These are phyloP conservation scores for Drosophila subobscura DNA, from an alignment of 1,140 invertebrate genomes.

Conservation along the genomic window DNA sequence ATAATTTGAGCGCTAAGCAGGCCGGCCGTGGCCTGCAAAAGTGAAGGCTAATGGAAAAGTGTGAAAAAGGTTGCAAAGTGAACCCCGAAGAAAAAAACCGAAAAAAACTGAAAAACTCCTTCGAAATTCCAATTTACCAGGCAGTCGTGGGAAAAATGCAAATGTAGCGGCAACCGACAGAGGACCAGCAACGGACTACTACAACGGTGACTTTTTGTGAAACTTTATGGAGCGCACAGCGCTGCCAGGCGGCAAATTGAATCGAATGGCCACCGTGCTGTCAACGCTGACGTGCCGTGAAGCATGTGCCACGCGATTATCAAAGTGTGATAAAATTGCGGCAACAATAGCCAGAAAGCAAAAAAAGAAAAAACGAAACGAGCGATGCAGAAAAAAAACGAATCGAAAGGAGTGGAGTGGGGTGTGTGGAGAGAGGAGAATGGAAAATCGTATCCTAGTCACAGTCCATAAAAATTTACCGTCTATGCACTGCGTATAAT, in stretches of 20 bases:
- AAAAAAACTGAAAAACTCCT: constrained; percentile 10
- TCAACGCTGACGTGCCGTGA: constrained; percentile 63
- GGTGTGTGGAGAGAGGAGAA: constrained; percentile 8
- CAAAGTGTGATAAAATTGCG: constrained; percentile 74
- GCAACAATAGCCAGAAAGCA: constrained; percentile 51
- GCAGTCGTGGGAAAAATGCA: constrained; percentile 46
- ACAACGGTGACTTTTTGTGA: constrained; percentile 54
- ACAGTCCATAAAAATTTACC: constrained; percentile 70
- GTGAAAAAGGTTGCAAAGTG: constrained; percentile 59
- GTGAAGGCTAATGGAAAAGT: constrained; percentile 60
- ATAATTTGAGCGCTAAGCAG: constrained; percentile 69
- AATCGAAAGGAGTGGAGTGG: constrained; percentile 5
- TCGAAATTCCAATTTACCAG: constrained; percentile 36
- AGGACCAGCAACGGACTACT: background rate
- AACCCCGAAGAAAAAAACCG: constrained; percentile 13
- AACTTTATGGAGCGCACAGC: constrained; percentile 66
- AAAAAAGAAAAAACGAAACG: background rate
- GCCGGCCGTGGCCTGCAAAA: constrained; percentile 31
- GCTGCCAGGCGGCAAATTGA: constrained; percentile 56
- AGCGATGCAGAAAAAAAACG: constrained; percentile 1
- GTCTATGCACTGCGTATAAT: constrained; percentile 76
- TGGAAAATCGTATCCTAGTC: constrained; percentile 41
- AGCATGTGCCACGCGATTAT: constrained; percentile 74
- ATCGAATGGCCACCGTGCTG: constrained; percentile 58
- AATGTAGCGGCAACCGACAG: constrained; percentile 28